Evolutionary conservation across 1,140 invertebrate genomes (phyloP), one percentile per base, ranked within the genome.

Genomic region (Stegodyphus mimosarum): DNA sequence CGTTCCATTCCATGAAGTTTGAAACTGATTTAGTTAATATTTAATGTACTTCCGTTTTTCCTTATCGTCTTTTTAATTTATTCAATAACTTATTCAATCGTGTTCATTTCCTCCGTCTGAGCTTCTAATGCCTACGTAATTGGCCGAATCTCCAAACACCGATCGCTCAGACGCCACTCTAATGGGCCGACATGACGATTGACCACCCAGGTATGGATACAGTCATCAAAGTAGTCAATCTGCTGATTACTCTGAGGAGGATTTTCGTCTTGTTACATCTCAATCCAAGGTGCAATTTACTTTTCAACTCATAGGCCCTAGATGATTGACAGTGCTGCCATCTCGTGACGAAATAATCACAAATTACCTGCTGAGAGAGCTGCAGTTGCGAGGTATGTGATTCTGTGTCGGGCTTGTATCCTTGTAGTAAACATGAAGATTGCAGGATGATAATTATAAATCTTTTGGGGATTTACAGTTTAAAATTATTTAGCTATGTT

Each of bases 301-400:
- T 33, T 66, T 67, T 83, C 80, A 83, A 74, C 55, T 72, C 60
- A 49, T 60, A 60, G 55, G 49, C 7, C n/a, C 0, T 7, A 7
- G 49, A 52, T 83, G 80, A 83, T 83, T 83, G 80, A 74, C 80
- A 84, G 81, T 84, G 81, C 81, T 84, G 81, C 81, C 81, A 84
- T 84, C 81, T 84, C 50, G 15, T 49, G 73, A 75, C 49, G 52
- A n/a, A 67, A 60, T 60, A 33, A 33, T 33, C 33, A 33, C 33
- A 33, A 33, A 33, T 33, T 33, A 33, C 33, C 33, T 33, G 33
- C 33, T 33, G 33, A 33, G 33, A 33, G 33, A 33, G 33, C 33
- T 33, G 33, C 33, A 33, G 33, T 33, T 33, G 33, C 1, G 33
- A 33, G 33, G 33, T 1, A 33, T 33, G 33, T 1, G 33, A 33